Conservation (phyloP, 2,113 vertebrate genomes). For the Macaca fascicularis region T2T-MFA8v1.1 NC_088378.1:106808001-106808500, state of each 20-base stretch:
- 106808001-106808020: background rate
- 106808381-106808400: background rate
- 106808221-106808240: background rate
- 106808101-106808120: background rate
- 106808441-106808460: background rate
- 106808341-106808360: background rate
- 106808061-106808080: background rate
- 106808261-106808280: background rate
- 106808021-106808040: background rate
- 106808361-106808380: background rate
- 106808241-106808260: background rate
- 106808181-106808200: background rate
- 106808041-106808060: background rate
- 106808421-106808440: background rate
- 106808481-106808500: background rate
- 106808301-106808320: background rate
- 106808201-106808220: background rate
- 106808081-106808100: background rate
- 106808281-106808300: background rate
- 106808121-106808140: background rate
- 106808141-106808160: background rate
- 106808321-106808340: background rate
- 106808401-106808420: background rate
- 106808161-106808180: background rate
- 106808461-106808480: background rate